Percentiles rank a stretch among this genome's conserved stretches.
phyloP scores from a whole-genome alignment of 1,140 invertebrate genomes.

The Bombus superbus region DNA sequence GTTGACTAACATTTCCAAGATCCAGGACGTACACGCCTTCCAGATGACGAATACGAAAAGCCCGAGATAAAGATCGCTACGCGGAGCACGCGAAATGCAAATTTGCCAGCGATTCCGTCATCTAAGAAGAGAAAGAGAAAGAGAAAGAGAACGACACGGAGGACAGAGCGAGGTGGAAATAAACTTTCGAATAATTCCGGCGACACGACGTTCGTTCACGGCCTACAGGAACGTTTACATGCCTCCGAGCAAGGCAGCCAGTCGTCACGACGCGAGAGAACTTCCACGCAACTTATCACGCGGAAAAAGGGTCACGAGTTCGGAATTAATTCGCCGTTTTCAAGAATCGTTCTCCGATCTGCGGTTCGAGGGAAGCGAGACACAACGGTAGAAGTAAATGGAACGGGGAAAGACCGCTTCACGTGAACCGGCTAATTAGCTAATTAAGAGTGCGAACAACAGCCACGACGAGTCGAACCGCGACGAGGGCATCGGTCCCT shows the following conservation, averaged over 20 bases:
- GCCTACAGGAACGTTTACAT: slow-evolving; percentile 1
- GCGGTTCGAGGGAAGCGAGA: background rate
- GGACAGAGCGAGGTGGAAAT: background rate
- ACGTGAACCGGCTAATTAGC: slow-evolving; percentile 47
- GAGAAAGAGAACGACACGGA: background rate
- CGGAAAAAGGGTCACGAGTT: slow-evolving; percentile 8
- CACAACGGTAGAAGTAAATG: background rate
- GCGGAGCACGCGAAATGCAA: slow-evolving; percentile 35
- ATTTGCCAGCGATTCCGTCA: slow-evolving; percentile 19
- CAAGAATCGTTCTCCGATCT: slow-evolving; percentile 7
- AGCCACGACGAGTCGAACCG: slow-evolving; percentile 1
- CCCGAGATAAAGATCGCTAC: background rate
- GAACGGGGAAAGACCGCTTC: background rate
- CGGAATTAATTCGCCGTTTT: slow-evolving; percentile 21
- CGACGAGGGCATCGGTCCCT: background rate
- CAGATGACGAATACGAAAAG: background rate
- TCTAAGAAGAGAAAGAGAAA: background rate
- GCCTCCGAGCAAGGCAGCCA: background rate
- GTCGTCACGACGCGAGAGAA: background rate
- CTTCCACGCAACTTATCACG: slow-evolving; percentile 9
- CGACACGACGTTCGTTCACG: background rate
- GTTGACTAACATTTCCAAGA: background rate
- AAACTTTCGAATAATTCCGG: slow-evolving; percentile 47
- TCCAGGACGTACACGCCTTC: too few relatives aligned
- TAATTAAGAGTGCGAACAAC: slow-evolving; percentile 43